Evolutionary conservation across 2,797 vertebrate genomes (phyloP), one percentile per base, ranked within the genome.

Genomic region (Pipistrellus pipistrellus): DNA sequence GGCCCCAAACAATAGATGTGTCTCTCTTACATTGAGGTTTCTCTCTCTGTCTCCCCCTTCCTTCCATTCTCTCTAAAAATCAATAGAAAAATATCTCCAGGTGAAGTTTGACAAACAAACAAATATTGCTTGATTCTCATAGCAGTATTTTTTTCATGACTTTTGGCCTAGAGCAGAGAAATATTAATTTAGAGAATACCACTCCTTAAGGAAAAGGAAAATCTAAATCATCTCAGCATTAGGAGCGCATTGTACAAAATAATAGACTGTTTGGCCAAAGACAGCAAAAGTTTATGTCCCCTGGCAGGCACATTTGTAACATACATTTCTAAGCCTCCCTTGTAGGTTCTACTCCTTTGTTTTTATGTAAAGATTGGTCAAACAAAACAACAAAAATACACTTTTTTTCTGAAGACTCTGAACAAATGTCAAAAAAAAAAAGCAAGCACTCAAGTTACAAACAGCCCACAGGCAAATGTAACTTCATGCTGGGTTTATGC

Each of bases 401-500:
- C 94, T 96, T 91, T 97, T 66, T 59, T 97, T 91, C 95, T 96
- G 46, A 94, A 97, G 97, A 96, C 97, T 88, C 83, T 4, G 91
- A 97, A 93, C 81, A 98, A 97, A 96, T 97, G 96, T 97, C 77
- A 38, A 82, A 89, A 96, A 94, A 90, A 57, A 62, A 62, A 62
- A 95, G 69, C 85, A 96, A 92, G 85, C 59, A 95, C 95, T 98
- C 96, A 97, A 97, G 95, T 97, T 21, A 15, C 82, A 97, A 97
- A 91, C 71, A 95, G 90, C 93, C 95, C 96, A 81, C 62, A 96
- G 96, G 97, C 97, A 97, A 96, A 93, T 96, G 89, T 97, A 93
- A 95, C 96, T 97, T 97, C 97, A 94, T 91, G 95, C 91, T 96
- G 95, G 96, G 97, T 94, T 95, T 97, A 76, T 88, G 35, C 80